Conservation (phyloP, 1,140 invertebrate species). For the Pteromalus puparum region DNA sequence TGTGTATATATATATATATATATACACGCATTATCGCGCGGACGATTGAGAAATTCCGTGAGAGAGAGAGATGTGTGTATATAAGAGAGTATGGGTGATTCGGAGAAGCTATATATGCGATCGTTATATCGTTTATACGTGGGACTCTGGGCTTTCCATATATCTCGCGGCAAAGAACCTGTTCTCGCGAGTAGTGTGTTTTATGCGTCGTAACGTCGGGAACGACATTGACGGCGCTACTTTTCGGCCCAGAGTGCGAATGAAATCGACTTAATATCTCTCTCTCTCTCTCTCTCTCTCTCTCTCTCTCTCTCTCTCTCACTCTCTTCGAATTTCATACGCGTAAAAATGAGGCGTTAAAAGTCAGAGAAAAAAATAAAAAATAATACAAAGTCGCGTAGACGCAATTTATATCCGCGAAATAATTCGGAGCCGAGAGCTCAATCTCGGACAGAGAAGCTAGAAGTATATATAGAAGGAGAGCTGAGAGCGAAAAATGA, state of each 20-base stretch:
- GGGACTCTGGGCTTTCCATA: slow-evolving; percentile 4
- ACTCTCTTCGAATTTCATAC: not conserved
- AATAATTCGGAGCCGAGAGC: not conserved
- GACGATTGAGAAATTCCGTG: slow-evolving; percentile 6
- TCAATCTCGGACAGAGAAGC: slow-evolving; percentile 10
- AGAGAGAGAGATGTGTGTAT: not conserved
- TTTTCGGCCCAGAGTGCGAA: slow-evolving; percentile 36
- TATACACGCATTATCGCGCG: not conserved
- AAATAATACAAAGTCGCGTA: not conserved
- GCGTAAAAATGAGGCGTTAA: too few species aligned
- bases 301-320: too few species aligned
- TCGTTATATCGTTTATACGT: slow-evolving; percentile 6
- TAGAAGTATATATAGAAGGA: too few species aligned
- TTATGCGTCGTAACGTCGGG: slow-evolving; percentile 56
- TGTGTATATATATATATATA: too few species aligned
- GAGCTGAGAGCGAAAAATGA: slow-evolving; percentile 54
- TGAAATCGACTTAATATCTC: not conserved
- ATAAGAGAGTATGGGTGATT: not conserved
- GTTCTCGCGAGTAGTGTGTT: slow-evolving; percentile 22
- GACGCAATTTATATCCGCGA: slow-evolving; percentile 8
- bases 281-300: too few species aligned
- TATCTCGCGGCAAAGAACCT: slow-evolving; percentile 20
- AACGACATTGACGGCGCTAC: slow-evolving; percentile 46
- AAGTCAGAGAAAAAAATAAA: too few species aligned
- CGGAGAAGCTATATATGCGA: slow-evolving; percentile 17